A percentile compares a stretch with the other conserved stretches of the same genome.
Conservation (phyloP, 2,797 vertebrate genomes). For the Australoheros facetus region DNA sequence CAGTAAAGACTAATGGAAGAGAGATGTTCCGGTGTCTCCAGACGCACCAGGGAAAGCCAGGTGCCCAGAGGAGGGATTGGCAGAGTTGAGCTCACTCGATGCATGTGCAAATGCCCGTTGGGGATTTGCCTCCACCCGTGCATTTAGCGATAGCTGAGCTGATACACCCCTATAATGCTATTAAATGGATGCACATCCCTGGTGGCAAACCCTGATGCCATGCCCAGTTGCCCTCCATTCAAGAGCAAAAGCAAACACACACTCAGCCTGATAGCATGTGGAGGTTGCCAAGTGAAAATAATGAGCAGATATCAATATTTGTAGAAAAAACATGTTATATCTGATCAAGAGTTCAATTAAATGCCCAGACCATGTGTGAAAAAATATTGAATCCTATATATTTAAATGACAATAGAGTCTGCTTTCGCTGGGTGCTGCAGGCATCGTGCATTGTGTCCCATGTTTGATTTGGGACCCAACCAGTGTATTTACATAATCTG, state of each 20-base stretch:
- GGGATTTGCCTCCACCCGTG: slow-evolving; percentile 52
- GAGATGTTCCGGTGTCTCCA: slow-evolving; percentile 50
- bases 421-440: slow-evolving; percentile 55
- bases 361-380: slow-evolving; percentile 27
- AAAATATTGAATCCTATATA: slow-evolving; percentile 40
- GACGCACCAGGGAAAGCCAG: slow-evolving; percentile 11
- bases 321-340: slow-evolving; percentile 29
- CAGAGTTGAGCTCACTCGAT: slow-evolving; percentile 22
- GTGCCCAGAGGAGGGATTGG: slow-evolving; percentile 60
- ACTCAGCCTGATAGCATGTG: slow-evolving; percentile 4
- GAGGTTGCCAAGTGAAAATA: slow-evolving; percentile 43
- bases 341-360: slow-evolving; percentile 49
- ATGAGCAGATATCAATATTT: slow-evolving; percentile 49
- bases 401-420: slow-evolving; percentile 76
- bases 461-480: slow-evolving; percentile 70
- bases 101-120: slow-evolving; percentile 41
- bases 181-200: slow-evolving; percentile 57
- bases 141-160: slow-evolving; percentile 50
- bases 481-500: slow-evolving; percentile 83
- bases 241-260: slow-evolving; percentile 46
- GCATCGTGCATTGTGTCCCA: slow-evolving; percentile 57
- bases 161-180: slow-evolving; percentile 59
- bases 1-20: slow-evolving; percentile 39
- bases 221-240: slow-evolving; percentile 39
- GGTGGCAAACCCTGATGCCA: slow-evolving; percentile 50